These are phyloP conservation scores for Corythucha ciliata DNA, from an alignment of 2,888 invertebrate genomes.

Conservation along the genomic window DNA sequence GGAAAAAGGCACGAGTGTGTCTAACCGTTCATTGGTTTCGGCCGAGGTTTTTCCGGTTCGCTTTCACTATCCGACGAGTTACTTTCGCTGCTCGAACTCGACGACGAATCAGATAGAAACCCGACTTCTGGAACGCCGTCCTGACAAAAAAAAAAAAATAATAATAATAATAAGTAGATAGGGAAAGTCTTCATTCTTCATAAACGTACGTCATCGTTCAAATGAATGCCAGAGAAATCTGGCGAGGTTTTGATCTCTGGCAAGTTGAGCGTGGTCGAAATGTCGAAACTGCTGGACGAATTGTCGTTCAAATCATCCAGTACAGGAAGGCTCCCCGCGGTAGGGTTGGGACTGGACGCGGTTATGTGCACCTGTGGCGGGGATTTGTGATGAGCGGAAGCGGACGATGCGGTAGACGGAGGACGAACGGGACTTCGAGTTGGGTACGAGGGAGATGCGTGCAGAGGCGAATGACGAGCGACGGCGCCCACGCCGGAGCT, in stretches of 20 bases:
- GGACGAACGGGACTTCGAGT: slow-evolving; percentile 39
- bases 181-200: not conserved
- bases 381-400: slow-evolving; percentile 32
- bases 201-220: slow-evolving; percentile 28
- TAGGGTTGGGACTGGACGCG: slow-evolving; percentile 32
- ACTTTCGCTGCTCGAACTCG: slow-evolving; percentile 41
- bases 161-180: too few relatives aligned
- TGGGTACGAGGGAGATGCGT: slow-evolving; percentile 48
- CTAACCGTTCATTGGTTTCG: slow-evolving; percentile 30
- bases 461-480: slow-evolving; percentile 50
- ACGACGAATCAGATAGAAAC: slow-evolving; percentile 43
- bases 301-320: slow-evolving; percentile 32
- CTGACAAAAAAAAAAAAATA: slow-evolving; percentile 13
- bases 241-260: slow-evolving; percentile 31
- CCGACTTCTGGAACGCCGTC: slow-evolving; percentile 37
- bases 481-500: slow-evolving; percentile 16
- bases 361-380: slow-evolving; percentile 32
- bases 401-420: too few relatives aligned
- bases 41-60: slow-evolving; percentile 38
- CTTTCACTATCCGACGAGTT: slow-evolving; percentile 45
- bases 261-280: slow-evolving; percentile 26
- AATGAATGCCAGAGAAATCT: slow-evolving; percentile 29
- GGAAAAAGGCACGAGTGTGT: not conserved
- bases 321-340: slow-evolving; percentile 32
- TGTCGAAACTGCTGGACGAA: slow-evolving; percentile 31